Conservation (phyloP, 2,113 vertebrate species). For the Trachemys scripta region DNA sequence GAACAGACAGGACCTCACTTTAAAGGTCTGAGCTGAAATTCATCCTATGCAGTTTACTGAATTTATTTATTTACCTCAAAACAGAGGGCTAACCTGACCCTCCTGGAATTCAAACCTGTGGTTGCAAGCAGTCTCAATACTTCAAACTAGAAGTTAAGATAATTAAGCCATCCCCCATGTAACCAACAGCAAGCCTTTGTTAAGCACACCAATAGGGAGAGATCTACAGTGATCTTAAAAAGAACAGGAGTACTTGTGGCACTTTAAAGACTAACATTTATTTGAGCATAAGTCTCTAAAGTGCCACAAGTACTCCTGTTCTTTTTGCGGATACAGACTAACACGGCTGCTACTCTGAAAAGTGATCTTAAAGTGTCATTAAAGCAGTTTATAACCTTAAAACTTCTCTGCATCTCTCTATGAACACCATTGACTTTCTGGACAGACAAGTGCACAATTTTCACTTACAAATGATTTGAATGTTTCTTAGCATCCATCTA, state of each 20-base stretch:
- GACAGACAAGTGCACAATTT: background rate
- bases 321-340: too few species aligned
- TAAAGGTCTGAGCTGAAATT: background rate
- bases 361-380: background rate
- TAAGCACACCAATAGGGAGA: background rate
- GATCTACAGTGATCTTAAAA: background rate
- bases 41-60: background rate
- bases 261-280: too few species aligned
- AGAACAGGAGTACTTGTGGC: too few species aligned
- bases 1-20: background rate
- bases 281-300: too few species aligned
- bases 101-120: background rate
- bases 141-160: background rate
- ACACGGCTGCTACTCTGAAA: too few species aligned
- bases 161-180: background rate
- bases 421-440: background rate
- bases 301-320: too few species aligned
- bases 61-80: background rate
- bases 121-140: background rate
- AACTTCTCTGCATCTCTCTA: background rate
- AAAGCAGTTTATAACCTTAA: background rate
- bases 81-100: background rate
- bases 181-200: background rate
- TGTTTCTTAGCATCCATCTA: slow-evolving; percentile 42
- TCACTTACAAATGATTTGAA: slow-evolving; percentile 41